Evolutionary conservation across 2,113 vertebrate species (phyloP).

Genomic region (Nannospalax galili): DNA sequence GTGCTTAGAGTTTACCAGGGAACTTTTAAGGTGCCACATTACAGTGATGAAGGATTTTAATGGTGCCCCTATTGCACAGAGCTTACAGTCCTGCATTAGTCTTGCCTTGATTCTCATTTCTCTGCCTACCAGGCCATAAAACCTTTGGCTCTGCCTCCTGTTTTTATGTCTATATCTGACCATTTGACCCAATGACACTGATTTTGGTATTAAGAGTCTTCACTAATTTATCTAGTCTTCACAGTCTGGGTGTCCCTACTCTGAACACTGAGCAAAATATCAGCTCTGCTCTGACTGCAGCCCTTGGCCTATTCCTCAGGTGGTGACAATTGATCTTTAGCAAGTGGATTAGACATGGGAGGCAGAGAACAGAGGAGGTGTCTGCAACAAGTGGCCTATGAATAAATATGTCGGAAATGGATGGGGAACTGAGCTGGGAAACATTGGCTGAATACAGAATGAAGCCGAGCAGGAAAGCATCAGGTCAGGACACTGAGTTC

Average conservation of each 20-base stretch:
- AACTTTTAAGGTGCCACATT: not conserved
- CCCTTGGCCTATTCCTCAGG: not conserved
- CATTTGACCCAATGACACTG: not conserved
- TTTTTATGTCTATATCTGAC: not conserved
- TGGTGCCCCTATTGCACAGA: not conserved
- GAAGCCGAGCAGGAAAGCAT: not conserved
- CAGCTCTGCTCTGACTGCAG: not conserved
- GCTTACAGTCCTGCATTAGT: not conserved
- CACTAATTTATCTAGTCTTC: not conserved
- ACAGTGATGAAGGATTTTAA: not conserved
- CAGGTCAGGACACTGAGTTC: not conserved
- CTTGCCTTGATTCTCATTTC: not conserved
- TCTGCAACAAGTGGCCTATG: not conserved
- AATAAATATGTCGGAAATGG: not conserved
- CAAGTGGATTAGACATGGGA: not conserved
- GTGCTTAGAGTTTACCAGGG: not conserved
- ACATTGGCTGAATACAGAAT: not conserved
- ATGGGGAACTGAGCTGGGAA: not conserved
- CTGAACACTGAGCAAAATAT: not conserved
- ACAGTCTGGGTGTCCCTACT: not conserved
- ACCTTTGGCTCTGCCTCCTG: not conserved
- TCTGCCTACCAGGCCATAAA: not conserved
- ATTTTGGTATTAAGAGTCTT: not conserved
- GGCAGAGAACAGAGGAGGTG: not conserved
- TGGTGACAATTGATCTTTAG: not conserved